Conservation (phyloP, 1,140 invertebrate species). For the Heterodera schachtii region DNA sequence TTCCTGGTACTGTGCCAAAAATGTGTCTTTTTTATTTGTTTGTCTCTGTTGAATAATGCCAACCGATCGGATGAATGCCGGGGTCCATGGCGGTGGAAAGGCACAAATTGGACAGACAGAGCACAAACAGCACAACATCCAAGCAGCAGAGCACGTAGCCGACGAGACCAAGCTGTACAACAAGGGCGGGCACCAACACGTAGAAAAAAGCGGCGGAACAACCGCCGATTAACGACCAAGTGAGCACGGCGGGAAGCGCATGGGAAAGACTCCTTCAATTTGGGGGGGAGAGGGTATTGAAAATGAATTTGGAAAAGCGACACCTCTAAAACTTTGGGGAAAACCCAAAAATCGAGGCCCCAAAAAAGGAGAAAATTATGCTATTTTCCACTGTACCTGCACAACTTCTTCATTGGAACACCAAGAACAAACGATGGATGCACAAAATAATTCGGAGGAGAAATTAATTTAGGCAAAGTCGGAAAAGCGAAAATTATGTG, state of each 20-base stretch:
- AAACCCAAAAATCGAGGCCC: no score
- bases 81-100: slow-evolving; percentile 99
- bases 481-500: no score
- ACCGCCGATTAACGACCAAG: slow-evolving; percentile 86
- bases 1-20: no score
- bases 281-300: no score
- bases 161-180: slow-evolving; percentile 43
- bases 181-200: slow-evolving; percentile 72
- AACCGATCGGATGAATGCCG: slow-evolving; percentile 96
- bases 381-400: background rate
- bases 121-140: slow-evolving; percentile 90
- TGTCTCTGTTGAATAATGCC: background rate
- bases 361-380: no score
- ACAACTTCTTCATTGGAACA: background rate
- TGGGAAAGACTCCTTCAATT: slow-evolving; percentile 44
- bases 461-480: background rate
- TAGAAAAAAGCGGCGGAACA: slow-evolving; percentile 91
- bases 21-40: no score
- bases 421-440: no score
- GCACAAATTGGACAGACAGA: slow-evolving; percentile 95
- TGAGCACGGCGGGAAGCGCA: slow-evolving; percentile 81
- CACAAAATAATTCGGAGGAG: background rate
- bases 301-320: no score
- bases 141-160: slow-evolving; percentile 82
- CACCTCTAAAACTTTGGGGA: no score